Evolutionary conservation across 2,888 invertebrate genomes (phyloP).

Genomic region (Torymus texanus): DNA sequence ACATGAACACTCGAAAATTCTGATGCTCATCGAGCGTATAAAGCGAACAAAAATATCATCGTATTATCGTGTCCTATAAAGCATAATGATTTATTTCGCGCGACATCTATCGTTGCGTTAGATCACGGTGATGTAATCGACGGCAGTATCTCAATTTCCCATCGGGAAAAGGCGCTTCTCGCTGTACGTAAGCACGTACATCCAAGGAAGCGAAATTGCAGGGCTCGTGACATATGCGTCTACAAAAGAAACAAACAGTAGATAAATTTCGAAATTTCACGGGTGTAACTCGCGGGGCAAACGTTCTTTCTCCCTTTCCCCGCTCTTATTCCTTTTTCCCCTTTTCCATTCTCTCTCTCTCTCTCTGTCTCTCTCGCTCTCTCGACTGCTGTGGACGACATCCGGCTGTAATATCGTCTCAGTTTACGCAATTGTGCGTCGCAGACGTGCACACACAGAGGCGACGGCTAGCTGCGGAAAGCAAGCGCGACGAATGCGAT

Average conservation of each 20-base stretch:
- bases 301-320: not conserved
- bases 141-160: not conserved
- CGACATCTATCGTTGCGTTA: not conserved
- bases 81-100: too few species aligned
- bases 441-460: conserved; percentile 23
- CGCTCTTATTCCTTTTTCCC: not conserved
- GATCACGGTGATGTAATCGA: conserved; percentile 8
- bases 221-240: conserved; percentile 6
- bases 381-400: conserved; percentile 42
- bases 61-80: too few species aligned
- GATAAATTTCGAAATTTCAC: conserved; percentile 53
- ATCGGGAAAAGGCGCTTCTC: conserved; percentile 1
- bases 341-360: conserved; percentile 14
- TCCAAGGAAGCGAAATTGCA: conserved; percentile 9
- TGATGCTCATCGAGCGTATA: too few species aligned
- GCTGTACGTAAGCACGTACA: too few species aligned
- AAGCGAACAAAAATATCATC: too few species aligned
- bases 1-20: too few species aligned
- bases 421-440: conserved; percentile 53
- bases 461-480: conserved; percentile 32
- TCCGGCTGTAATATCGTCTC: conserved; percentile 52
- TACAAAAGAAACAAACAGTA: conserved; percentile 43
- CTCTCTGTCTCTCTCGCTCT: conserved; percentile 21
- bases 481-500: conserved; percentile 38
- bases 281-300: conserved; percentile 7